Base-by-base conservation (phyloP, 2,888 invertebrate genomes). In the Pomacea canaliculata region DNA sequence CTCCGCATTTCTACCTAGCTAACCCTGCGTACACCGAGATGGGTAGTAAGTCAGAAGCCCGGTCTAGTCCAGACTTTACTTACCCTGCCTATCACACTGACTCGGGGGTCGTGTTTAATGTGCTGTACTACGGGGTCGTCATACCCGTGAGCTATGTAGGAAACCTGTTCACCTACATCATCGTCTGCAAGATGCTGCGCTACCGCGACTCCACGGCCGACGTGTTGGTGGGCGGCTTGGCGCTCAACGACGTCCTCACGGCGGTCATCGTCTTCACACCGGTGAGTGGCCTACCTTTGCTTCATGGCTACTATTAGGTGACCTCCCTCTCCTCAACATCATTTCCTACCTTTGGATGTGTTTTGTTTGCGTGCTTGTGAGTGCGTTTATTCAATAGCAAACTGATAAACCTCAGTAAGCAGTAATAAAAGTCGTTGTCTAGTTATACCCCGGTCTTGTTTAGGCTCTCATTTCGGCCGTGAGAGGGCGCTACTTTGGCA, bases 241-340 rank as follows among this genome's bases (percentile, higher is more conserved):
- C 80, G 10, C 78, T 80, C n/a, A 80, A 80, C 59, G 80, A 80
- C 68, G 74, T 80, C 27, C 71, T 80, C 12, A 80, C 80, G 7
- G 77, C 76, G 7, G 65, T 76, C 69, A 73, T 80, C 27, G 80
- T 80, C 59, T 78, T 80, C 71, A 76, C 74, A 13, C 80, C 80
- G 12, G 71, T 71, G 48, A 76, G 73, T 72, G 19, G 10, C 19
- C n/a, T 63, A 1, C 19, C 51, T 56, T 10, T 56, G 2, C 51
- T 1, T 16, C 10, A 56, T 16, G 51, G 51, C 2, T 56, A 37
- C 51, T 56, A 0, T 0, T 56, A 56, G 51, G 51, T 37, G 37
- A 56, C 51, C 51, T 16, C 10, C 51, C 51, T 56, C 13, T 13
- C 13, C 13, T 51, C 9, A 51, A 51, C 9, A 51, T 13, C 51